A percentile compares a stretch with the other conserved stretches of the same genome.
Conservation (phyloP, 2,113 vertebrate species). For the Carlito syrichta region DNA sequence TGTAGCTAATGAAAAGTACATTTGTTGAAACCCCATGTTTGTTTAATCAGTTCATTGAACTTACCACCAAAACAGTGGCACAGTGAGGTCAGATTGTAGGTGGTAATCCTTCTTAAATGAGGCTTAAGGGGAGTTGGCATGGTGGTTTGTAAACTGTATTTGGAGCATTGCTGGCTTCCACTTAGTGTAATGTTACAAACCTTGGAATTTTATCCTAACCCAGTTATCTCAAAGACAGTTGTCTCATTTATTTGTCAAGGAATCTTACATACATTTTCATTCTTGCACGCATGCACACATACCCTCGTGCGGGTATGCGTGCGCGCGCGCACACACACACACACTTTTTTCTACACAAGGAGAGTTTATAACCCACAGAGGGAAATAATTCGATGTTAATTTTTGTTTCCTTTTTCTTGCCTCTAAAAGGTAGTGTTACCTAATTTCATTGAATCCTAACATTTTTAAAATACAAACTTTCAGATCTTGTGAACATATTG, state of each 20-base stretch:
- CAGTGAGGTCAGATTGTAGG: conserved; percentile 7
- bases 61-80: background rate
- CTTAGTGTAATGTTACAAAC: background rate
- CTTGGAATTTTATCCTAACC: background rate
- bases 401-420: background rate
- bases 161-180: background rate
- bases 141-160: background rate
- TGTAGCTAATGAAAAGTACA: background rate
- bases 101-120: conserved; percentile 30
- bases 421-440: background rate
- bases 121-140: background rate
- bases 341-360: background rate
- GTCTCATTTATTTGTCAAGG: background rate
- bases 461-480: conserved; percentile 20
- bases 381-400: background rate
- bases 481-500: background rate
- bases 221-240: background rate
- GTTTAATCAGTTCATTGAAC: conserved; percentile 24
- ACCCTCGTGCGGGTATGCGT: too few species aligned
- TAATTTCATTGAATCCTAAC: conserved; percentile 9
- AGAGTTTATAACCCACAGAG: background rate
- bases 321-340: accelerated
- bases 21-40: conserved; percentile 13
- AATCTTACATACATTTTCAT: background rate
- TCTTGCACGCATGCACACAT: background rate